Conservation (phyloP, 2,888 invertebrate species). For the Yponomeuta malinellus region DNA sequence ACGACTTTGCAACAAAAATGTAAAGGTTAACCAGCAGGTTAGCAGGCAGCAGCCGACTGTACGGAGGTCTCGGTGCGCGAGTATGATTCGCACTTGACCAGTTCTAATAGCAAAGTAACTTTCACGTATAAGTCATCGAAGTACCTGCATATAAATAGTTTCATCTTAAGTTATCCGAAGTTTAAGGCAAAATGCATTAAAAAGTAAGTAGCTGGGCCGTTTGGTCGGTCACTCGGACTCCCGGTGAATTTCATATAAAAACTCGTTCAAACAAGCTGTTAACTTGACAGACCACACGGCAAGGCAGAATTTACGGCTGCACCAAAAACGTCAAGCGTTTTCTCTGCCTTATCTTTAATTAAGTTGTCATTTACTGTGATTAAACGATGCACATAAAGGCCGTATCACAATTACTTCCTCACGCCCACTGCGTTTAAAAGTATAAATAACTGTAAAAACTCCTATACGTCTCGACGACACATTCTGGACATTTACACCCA, state of each 20-base stretch:
- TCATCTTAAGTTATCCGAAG: background rate
- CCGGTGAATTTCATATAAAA: background rate
- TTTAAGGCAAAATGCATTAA: background rate
- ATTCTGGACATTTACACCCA: conserved; percentile 17
- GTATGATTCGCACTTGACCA: too few species aligned
- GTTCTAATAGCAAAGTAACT: too few species aligned
- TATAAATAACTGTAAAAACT: conserved; percentile 10
- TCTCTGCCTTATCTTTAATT: conserved; percentile 3
- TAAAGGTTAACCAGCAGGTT: too few species aligned
- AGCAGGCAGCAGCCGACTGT: too few species aligned
- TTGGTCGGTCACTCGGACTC: background rate
- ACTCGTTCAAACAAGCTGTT: conserved; percentile 1
- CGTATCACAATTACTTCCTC: background rate
- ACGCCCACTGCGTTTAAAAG: background rate
- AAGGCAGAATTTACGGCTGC: background rate
- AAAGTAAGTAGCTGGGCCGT: background rate
- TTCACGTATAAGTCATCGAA: too few species aligned
- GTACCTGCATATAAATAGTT: too few species aligned
- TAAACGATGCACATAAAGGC: conserved; percentile 5
- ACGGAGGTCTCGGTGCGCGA: too few species aligned
- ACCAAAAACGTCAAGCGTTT: background rate
- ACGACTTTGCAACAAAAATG: too few species aligned
- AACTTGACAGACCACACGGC: background rate
- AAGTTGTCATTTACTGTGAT: conserved; percentile 8
- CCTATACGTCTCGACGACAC: conserved; percentile 17